phyloP scores from a whole-genome alignment of 2,797 vertebrate species.

The Rhinophrynus dorsalis region DNA sequence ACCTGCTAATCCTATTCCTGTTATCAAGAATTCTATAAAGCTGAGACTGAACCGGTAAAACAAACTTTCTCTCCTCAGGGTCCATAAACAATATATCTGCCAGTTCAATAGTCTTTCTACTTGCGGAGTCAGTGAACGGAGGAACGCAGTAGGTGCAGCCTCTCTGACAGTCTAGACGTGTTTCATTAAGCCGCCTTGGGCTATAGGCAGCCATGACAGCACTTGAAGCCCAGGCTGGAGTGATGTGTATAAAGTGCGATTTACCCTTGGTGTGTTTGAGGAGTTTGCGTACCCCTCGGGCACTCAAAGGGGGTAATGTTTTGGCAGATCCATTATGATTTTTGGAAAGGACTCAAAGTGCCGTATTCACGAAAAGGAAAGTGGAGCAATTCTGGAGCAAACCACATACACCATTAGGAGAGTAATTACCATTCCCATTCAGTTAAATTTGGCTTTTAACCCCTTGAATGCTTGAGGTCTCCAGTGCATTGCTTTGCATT shows the following conservation, averaged over 20 bases:
- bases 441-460: too few relatives aligned
- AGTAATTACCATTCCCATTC: too few relatives aligned
- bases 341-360: conserved; percentile 72
- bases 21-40: conserved; percentile 85
- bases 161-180: conserved; percentile 70
- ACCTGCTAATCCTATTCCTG: conserved; percentile 75
- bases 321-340: conserved; percentile 73
- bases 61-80: conserved; percentile 72
- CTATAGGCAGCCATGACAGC: conserved; percentile 69
- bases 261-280: too few relatives aligned
- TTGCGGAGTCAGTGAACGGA: conserved; percentile 63
- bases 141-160: conserved; percentile 68
- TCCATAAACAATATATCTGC: conserved; percentile 76
- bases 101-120: conserved; percentile 75
- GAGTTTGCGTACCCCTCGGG: too few relatives aligned
- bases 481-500: too few relatives aligned
- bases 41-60: conserved; percentile 84
- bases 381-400: too few relatives aligned
- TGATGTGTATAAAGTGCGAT: conserved; percentile 75
- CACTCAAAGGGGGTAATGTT: too few relatives aligned
- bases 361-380: too few relatives aligned
- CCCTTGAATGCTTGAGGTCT: too few relatives aligned
- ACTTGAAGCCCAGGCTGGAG: conserved; percentile 76
- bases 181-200: conserved; percentile 72
- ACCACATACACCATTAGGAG: too few relatives aligned